Evolutionary conservation across 2,113 vertebrate species (phyloP), one percentile per base, ranked within the genome.

Genomic region (Caranx ignobilis): DNA sequence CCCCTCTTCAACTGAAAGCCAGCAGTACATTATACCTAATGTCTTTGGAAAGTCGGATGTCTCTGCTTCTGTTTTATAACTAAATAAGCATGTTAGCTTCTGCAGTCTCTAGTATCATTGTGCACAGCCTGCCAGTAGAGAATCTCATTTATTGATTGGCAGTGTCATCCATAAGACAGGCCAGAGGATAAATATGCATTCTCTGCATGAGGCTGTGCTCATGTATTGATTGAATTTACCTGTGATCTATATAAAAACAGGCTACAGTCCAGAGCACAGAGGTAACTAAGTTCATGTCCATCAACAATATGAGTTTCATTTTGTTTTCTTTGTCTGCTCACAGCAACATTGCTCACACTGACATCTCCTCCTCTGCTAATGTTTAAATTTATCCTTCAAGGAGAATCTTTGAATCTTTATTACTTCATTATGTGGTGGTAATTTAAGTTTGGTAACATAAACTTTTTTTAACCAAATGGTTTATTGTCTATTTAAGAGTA

Each of bases 91-190:
- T n/a, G 39, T 65, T 60, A 60, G 18, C 56, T 37, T 47, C 56
- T 76, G 43, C 37, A 21, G 59, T 50, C 15, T 2, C 52, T 31
- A 35, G 50, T 59, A 52, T 70, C 59, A 26, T 1, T 39, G 55
- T 54, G 70, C 50, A 21, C 52, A 54, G 41, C 32, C 32, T 73
- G 72, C 70, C 75, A 75, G 63, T 15, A 50, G 21, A 69, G 59
- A 73, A 63, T 83, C 15, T n/a, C 16, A 79, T 74, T 54, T 68
- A 84, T 67, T 66, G 74, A 87, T 82, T 54, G 52, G 31, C 70
- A 71, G 41, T 64, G 62, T 79, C 50, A 12, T 76, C 12, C 50
- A 26, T 48, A 5, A 11, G 37, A 48, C 26, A 34, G 66, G 11
- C 31, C 2, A n/a, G 48, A 41, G 21, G 77, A 65, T 55, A 77